A percentile compares a stretch with the other conserved stretches of the same genome.
phyloP scores from a whole-genome alignment of 1,140 invertebrate genomes.

The Caenorhabditis briggsae region DNA sequence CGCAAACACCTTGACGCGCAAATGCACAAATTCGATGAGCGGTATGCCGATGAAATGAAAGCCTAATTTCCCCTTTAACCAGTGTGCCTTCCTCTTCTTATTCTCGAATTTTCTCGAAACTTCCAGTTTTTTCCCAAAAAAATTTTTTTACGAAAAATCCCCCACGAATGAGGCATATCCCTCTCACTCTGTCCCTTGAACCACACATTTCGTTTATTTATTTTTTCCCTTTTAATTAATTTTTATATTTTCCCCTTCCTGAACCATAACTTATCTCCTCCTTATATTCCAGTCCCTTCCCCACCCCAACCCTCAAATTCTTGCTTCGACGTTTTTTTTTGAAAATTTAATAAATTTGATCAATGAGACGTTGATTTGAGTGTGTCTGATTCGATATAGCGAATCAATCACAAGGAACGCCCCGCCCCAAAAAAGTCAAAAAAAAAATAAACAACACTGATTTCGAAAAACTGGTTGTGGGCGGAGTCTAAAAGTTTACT shows the following conservation, averaged over 20 bases:
- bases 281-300: not conserved
- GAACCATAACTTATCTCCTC: slow-evolving; percentile 18
- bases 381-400: not conserved
- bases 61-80: not conserved
- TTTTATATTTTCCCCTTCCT: not conserved
- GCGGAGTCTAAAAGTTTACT: not conserved
- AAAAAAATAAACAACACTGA: not conserved
- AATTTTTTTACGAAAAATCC: not conserved
- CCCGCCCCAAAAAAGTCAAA: not conserved
- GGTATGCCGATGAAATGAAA: no score
- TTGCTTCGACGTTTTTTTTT: slow-evolving; percentile 24
- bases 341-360: slow-evolving; percentile 48
- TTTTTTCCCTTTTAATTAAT: not conserved
- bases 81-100: slow-evolving; percentile 13
- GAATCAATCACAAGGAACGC: slow-evolving; percentile 32
- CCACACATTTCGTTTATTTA: slow-evolving; percentile 6
- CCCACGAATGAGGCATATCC: slow-evolving; percentile 36
- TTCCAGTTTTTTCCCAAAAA: slow-evolving; percentile 33
- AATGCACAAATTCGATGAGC: no score
- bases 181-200: not conserved
- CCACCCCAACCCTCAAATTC: slow-evolving; percentile 16
- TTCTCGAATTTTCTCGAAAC: not conserved
- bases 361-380: not conserved
- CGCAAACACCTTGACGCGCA: no score
- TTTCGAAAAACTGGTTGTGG: slow-evolving; percentile 29